Conservation (phyloP, 2,888 invertebrate species). For the Synergus itoensis region DNA sequence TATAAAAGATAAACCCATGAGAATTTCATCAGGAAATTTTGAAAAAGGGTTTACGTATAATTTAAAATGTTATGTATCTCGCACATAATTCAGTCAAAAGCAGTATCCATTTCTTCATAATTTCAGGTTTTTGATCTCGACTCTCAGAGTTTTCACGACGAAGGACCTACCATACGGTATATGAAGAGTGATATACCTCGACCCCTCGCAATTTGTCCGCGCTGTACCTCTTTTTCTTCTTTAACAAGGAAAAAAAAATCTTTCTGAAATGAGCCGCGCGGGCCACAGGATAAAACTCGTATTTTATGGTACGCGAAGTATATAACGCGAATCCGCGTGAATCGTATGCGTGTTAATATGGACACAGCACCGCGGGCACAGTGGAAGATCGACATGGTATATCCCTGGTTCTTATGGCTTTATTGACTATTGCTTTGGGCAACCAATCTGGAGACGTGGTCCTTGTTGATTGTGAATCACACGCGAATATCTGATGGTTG, state of each 20-base stretch:
- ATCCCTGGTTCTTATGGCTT: constrained; percentile 11
- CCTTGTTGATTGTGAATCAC: constrained; percentile 11
- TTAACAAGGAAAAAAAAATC: constrained; percentile 13
- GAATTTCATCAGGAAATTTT: too few species aligned
- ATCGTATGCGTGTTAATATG: constrained; percentile 1
- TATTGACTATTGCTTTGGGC: constrained; percentile 27
- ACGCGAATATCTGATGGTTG: background rate
- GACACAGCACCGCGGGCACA: background rate
- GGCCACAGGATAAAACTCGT: background rate
- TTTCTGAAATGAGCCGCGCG: background rate
- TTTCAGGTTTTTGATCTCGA: background rate
- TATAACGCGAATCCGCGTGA: background rate
- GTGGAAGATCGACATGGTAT: background rate
- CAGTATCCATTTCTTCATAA: background rate
- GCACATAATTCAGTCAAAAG: background rate
- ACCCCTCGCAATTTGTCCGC: background rate
- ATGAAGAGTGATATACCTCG: background rate
- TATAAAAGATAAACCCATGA: background rate
- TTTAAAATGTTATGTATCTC: background rate
- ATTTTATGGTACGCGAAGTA: constrained; percentile 28
- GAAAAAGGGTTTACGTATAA: too few species aligned
- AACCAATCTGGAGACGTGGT: constrained; percentile 6
- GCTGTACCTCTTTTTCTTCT: background rate
- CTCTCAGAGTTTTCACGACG: background rate
- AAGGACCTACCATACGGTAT: background rate